phyloP scores from a whole-genome alignment of 2,113 vertebrate species.

The Scytalopus superciliaris region DNA sequence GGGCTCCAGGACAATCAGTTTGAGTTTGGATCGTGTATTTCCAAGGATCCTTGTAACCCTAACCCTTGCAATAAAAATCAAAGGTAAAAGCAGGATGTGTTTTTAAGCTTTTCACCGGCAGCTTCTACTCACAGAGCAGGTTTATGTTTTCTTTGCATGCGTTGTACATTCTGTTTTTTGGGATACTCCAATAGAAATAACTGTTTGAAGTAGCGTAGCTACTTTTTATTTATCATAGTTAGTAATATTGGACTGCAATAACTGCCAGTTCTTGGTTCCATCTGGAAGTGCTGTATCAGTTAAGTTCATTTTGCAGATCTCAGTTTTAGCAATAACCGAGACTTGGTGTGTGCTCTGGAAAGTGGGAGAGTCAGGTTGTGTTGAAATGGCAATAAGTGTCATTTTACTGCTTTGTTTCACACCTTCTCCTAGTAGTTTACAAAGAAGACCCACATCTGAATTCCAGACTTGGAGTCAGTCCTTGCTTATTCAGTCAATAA shows the following conservation, averaged over 20 bases:
- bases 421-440: neutral
- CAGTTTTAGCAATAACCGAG: neutral
- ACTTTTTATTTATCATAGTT: neutral
- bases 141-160: neutral
- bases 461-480: neutral
- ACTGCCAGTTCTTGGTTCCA: neutral
- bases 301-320: neutral
- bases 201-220: neutral
- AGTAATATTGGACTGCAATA: neutral
- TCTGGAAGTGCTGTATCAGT: neutral
- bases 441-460: neutral
- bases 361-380: neutral
- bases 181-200: neutral
- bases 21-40: slow-evolving; percentile 87
- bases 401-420: neutral
- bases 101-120: neutral
- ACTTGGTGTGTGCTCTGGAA: neutral
- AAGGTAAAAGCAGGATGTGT: slow-evolving; percentile 76
- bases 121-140: neutral
- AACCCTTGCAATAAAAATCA: slow-evolving; percentile 88
- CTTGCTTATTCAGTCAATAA: neutral
- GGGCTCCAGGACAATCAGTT: slow-evolving; percentile 91
- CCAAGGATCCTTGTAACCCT: slow-evolving; percentile 84
- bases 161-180: neutral
- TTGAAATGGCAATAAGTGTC: neutral